Evolutionary conservation across 2,888 invertebrate species (phyloP).

Genomic region (Phaedon cochleariae): DNA sequence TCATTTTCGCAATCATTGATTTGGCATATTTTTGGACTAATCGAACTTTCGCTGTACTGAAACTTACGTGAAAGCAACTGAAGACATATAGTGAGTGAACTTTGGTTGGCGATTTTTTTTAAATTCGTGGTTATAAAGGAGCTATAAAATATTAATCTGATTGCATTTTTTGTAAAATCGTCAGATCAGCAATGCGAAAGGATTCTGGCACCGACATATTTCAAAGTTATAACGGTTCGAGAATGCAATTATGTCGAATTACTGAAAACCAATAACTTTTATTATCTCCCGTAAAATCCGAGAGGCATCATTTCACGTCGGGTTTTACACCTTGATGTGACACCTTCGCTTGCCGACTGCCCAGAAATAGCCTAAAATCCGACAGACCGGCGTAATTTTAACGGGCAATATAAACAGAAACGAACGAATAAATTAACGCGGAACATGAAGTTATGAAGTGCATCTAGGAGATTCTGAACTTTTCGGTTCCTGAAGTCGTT

Average conservation of each 20-base stretch:
- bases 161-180: too few species aligned
- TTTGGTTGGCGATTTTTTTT: too few species aligned
- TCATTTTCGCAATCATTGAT: too few species aligned
- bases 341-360: neutral
- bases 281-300: neutral
- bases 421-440: slow-evolving; percentile 40
- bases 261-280: neutral
- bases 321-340: neutral
- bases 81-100: too few species aligned
- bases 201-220: neutral
- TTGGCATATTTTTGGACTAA: too few species aligned
- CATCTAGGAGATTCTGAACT: slow-evolving; percentile 39
- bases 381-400: slow-evolving; percentile 23
- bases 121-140: too few species aligned
- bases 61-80: too few species aligned
- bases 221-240: neutral
- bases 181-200: too few species aligned
- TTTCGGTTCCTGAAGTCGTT: slow-evolving; percentile 45
- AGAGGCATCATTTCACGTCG: neutral
- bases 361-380: slow-evolving; percentile 14
- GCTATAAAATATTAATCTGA: too few species aligned
- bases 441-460: slow-evolving; percentile 41
- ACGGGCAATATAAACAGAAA: slow-evolving; percentile 20
- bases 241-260: neutral
- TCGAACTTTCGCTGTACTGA: too few species aligned